Conservation (phyloP, 2,888 invertebrate species). For the Acrobasis suavella region DNA sequence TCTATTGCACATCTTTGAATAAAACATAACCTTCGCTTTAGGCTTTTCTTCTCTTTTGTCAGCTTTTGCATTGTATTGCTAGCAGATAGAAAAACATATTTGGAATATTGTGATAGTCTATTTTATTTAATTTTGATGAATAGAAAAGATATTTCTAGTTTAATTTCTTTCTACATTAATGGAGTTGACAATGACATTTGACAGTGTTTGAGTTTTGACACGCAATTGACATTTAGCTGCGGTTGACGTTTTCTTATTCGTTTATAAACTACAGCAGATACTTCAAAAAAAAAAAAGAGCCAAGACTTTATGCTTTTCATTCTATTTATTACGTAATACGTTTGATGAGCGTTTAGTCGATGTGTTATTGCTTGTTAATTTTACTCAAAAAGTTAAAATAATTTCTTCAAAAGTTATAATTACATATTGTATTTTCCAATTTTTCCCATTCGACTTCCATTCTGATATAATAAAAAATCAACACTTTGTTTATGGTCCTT, state of each 20-base stretch:
- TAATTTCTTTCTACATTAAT: not conserved
- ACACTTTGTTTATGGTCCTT: conserved; percentile 38
- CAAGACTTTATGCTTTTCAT: too few species aligned
- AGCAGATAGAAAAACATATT: conserved; percentile 19
- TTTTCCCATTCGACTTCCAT: not conserved
- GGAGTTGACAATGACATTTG: not conserved
- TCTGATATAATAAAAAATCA: conserved; percentile 7
- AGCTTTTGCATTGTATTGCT: conserved; percentile 31
- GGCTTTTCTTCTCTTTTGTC: conserved; percentile 35
- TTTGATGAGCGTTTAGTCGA: too few species aligned
- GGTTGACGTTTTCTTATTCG: conserved; percentile 2
- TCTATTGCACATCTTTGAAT: conserved; percentile 57
- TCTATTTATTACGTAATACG: too few species aligned
- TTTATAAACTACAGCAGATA: not conserved
- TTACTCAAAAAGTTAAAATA: too few species aligned
- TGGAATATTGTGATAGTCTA: conserved; percentile 8
- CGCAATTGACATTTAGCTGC: not conserved
- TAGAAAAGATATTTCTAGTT: not conserved
- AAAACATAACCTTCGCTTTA: conserved; percentile 42
- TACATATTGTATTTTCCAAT: not conserved
- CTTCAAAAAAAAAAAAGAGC: too few species aligned
- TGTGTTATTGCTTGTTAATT: too few species aligned
- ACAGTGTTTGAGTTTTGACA: too few species aligned
- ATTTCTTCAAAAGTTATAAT: too few species aligned
- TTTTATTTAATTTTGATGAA: conserved; percentile 5